A percentile compares a stretch with the other conserved stretches of the same genome.
phyloP scores from a whole-genome alignment of 1,140 invertebrate species.

The Calliphora vicina region DNA sequence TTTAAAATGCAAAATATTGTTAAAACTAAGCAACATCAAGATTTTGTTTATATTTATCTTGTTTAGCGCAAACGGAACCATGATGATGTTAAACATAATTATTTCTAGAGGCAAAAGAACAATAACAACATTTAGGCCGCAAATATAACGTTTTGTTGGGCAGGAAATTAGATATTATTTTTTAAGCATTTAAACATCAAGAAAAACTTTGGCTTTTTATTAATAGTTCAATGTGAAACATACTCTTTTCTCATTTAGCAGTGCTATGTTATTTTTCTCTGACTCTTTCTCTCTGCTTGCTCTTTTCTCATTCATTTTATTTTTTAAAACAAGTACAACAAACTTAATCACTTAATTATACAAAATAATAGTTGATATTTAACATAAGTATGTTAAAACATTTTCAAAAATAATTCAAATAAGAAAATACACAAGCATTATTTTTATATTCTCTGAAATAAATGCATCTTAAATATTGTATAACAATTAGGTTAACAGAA shows the following conservation, averaged over 20 bases:
- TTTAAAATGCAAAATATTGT: background rate
- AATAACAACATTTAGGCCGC: background rate
- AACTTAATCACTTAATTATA: background rate
- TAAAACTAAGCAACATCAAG: background rate
- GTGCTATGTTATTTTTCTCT: background rate
- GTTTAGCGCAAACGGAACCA: background rate
- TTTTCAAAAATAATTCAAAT: background rate
- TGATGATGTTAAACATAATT: background rate
- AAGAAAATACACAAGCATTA: conserved; percentile 9
- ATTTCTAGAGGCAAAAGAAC: background rate
- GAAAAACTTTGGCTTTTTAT: conserved; percentile 1
- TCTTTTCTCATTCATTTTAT: background rate
- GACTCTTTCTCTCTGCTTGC: background rate
- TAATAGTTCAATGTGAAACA: background rate
- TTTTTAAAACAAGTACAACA: background rate
- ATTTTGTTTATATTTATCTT: background rate
- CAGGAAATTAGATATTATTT: background rate
- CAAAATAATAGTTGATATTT: background rate
- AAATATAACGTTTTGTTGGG: background rate
- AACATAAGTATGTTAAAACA: background rate
- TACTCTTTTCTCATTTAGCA: conserved; percentile 4
- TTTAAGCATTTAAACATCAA: background rate
- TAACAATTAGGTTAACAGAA: background rate
- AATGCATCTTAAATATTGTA: conserved; percentile 12
- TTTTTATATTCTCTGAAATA: conserved; percentile 7